Percentiles rank a stretch among this genome's conserved stretches.
These are phyloP conservation scores for Schizotus pectinicornis DNA, from an alignment of 2,888 invertebrate genomes.

Conservation along the genomic window DNA sequence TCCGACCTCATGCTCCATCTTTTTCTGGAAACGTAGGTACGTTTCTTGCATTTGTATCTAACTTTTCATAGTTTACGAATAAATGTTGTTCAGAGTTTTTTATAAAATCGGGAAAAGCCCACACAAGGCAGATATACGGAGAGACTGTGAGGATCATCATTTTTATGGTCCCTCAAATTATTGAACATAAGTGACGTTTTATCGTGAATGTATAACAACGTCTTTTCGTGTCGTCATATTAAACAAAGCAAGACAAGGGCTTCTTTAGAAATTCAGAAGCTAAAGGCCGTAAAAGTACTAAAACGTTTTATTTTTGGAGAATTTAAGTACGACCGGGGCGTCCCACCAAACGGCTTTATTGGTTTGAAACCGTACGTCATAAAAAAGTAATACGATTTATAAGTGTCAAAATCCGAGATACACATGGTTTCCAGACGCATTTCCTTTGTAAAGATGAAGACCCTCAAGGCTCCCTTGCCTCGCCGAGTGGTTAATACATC, in stretches of 20 bases:
- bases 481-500: conserved; percentile 41
- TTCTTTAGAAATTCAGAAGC: conserved; percentile 11
- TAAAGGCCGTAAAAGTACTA: conserved; percentile 24
- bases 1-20: too few relatives aligned
- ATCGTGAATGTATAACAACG: too few relatives aligned
- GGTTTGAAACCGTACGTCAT: conserved; percentile 33
- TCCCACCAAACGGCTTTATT: conserved; percentile 31
- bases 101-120: too few relatives aligned
- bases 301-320: conserved; percentile 31
- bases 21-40: too few relatives aligned
- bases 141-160: too few relatives aligned
- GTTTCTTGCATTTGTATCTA: too few relatives aligned
- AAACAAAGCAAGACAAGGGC: background rate
- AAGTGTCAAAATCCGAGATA: conserved; percentile 49
- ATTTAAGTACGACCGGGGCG: conserved; percentile 10
- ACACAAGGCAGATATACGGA: too few relatives aligned
- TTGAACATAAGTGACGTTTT: too few relatives aligned
- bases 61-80: too few relatives aligned
- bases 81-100: too few relatives aligned
- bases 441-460: conserved; percentile 45
- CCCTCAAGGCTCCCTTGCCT: conserved; percentile 40
- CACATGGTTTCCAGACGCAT: conserved; percentile 46
- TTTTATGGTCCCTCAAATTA: too few relatives aligned
- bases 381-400: conserved; percentile 49
- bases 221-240: too few relatives aligned